These are phyloP conservation scores for Bergia puertoricense DNA, from an alignment of 92 coral and sea anemone genomes.

Conservation along the genomic window DNA sequence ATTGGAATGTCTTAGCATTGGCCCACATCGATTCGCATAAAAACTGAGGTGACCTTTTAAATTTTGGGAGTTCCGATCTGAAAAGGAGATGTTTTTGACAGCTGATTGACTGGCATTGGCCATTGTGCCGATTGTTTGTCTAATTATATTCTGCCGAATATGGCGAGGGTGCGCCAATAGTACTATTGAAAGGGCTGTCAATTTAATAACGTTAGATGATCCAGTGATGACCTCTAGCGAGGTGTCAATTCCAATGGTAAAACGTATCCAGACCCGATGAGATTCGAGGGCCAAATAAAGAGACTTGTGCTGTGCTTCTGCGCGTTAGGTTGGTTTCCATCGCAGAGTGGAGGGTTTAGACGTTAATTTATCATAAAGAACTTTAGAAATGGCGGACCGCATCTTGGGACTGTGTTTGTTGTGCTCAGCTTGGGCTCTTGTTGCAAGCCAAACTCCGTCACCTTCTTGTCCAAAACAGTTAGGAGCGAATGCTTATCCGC, in stretches of 20 bases:
- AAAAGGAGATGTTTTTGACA: constrained; percentile 38
- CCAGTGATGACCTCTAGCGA: constrained; percentile 28
- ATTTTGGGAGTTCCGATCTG: background rate
- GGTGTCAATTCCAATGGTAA: constrained; percentile 35
- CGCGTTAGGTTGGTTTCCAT: background rate
- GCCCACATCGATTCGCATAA: background rate
- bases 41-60: background rate
- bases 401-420: constrained; percentile 14
- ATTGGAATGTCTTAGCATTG: background rate
- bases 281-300: constrained; percentile 23
- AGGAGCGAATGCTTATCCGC: constrained; percentile 50
- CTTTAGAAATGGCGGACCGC: constrained; percentile 9
- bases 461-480: constrained; percentile 69
- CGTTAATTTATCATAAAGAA: background rate
- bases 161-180: constrained; percentile 64
- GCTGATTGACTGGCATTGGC: constrained; percentile 43
- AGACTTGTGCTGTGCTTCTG: constrained; percentile 29
- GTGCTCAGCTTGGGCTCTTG: constrained; percentile 23
- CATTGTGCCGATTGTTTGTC: constrained; percentile 54
- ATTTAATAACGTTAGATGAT: constrained; percentile 45
- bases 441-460: constrained; percentile 21
- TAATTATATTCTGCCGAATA: constrained; percentile 74
- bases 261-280: background rate
- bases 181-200: constrained; percentile 55
- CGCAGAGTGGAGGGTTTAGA: background rate